Base-by-base conservation (phyloP, 2,113 vertebrate genomes). In the Caranx melampygus region DNA sequence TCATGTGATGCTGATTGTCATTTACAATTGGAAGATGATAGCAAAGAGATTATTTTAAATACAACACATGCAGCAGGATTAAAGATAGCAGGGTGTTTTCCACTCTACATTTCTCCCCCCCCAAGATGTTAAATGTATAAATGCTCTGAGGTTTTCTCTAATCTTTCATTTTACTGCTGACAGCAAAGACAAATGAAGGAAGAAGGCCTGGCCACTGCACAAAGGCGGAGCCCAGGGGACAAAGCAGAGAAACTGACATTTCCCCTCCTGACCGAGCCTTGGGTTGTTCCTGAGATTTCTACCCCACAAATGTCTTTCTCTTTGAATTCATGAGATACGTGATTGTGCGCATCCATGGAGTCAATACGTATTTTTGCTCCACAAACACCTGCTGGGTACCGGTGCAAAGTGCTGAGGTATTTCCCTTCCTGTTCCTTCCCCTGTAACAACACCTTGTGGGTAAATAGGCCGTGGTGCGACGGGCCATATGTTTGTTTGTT, bases 111-210 rank as follows among this genome's bases (percentile, higher is more conserved):
- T 75, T 81, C 64, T 83, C 72, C 80, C 87, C 66, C 66, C 55
- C 72, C 65, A 26, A 40, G 79, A 87, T 83, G 78, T 74, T 82
- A 69, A 79, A 66, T 26, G 62, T 45, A 85, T 71, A 79, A 67
- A 84, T 83, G 75, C 72, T 68, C 62, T 58, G 34, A 69, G 79
- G 54, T 86, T 89, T 82, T 64, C 81, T 87, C 84, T 76, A 75
- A 89, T 92, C 83, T 87, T 74, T 88, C 81, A 89, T 85, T 91
- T 91, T 79, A 72, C 58, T 18, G 54, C 72, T 88, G 88, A 90
- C 87, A 89, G 84, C 68, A 47, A 63, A 91, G 86, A 90, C 69
- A 82, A 88, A 91, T 87, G 86, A 78, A 63, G 67, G 75, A 79
- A 76, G 57, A 79, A 75, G 78, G 81, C 78, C 58, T 33, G 44